Evolutionary conservation across 30 jellyfish, hydroid and myxozoan species (phyloP).

Genomic region (Hydra vulgaris): DNA sequence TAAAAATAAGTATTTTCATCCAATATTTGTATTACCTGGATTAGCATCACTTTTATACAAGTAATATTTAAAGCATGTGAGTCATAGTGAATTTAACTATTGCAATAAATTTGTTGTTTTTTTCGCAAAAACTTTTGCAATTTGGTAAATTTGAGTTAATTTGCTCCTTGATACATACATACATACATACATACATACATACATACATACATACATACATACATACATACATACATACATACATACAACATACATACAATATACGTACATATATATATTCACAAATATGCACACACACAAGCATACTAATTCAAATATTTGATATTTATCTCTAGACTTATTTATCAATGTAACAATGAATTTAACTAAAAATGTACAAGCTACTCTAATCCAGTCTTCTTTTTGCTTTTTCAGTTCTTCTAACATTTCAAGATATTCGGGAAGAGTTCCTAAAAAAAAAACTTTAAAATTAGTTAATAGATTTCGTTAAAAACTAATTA

Average conservation of each 20-base stretch:
- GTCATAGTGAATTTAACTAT: too few species aligned
- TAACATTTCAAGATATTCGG: conserved; percentile 53
- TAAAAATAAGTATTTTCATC: too few species aligned
- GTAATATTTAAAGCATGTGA: too few species aligned
- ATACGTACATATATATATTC: not conserved
- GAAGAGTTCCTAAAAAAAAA: conserved; percentile 50
- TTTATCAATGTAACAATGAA: too few species aligned
- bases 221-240: conserved; percentile 50
- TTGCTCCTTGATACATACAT: too few species aligned
- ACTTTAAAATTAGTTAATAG: not conserved
- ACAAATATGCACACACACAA: not conserved
- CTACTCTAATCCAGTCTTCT: conserved; percentile 68
- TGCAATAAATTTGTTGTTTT: too few species aligned
- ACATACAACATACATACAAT: conserved; percentile 27
- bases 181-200: conserved; percentile 66
- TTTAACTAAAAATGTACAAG: conserved; percentile 42
- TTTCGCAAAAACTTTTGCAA: too few species aligned
- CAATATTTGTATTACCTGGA: too few species aligned
- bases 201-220: conserved; percentile 64
- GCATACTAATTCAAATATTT: not conserved
- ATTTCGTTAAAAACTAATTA: too few species aligned
- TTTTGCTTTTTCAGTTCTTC: conserved; percentile 67
- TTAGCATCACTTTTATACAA: not conserved
- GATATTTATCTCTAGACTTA: too few species aligned
- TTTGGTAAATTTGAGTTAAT: too few species aligned